Evolutionary conservation across 2,797 vertebrate species (phyloP).

Genomic region (Sternotherus odoratus): DNA sequence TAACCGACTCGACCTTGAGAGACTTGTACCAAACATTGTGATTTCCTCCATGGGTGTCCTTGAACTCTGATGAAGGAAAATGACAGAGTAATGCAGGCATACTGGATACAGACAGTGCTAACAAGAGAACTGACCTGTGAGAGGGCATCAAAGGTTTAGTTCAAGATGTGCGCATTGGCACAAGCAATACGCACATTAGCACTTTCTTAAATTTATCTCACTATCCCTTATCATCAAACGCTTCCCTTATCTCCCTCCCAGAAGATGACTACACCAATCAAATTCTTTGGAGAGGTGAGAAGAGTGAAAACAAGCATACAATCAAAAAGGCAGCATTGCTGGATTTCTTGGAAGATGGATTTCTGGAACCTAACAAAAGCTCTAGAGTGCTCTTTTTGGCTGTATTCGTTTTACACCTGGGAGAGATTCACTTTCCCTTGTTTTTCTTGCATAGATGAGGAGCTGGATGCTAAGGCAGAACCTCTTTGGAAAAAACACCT

Average conservation of each 20-base stretch:
- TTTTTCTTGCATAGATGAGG: conserved; percentile 77
- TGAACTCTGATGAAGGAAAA: conserved; percentile 36
- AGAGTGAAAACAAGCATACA: conserved; percentile 41
- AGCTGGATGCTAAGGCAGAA: conserved; percentile 54
- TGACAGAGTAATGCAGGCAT: conserved; percentile 58
- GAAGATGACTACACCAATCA: neutral
- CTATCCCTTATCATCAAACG: conserved; percentile 49
- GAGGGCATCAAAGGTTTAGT: conserved; percentile 38
- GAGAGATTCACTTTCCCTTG: conserved; percentile 54
- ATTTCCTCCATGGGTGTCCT: conserved; percentile 63
- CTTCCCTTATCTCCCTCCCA: conserved; percentile 7
- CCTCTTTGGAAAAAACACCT: conserved; percentile 62
- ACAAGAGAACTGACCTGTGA: accelerated
- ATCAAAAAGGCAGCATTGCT: conserved; percentile 51
- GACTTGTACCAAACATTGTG: conserved; percentile 67
- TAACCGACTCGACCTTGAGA: conserved; percentile 58
- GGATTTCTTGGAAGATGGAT: conserved; percentile 44
- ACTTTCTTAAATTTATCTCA: conserved; percentile 11
- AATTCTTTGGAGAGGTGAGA: conserved; percentile 32
- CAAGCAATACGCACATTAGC: conserved; percentile 47
- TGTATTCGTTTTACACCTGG: conserved; percentile 20
- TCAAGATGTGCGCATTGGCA: neutral
- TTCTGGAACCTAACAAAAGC: conserved; percentile 45
- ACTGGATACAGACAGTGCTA: neutral
- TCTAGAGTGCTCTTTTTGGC: conserved; percentile 14